Conservation (phyloP, 2,797 vertebrate species). For the Podargus strigoides region DNA sequence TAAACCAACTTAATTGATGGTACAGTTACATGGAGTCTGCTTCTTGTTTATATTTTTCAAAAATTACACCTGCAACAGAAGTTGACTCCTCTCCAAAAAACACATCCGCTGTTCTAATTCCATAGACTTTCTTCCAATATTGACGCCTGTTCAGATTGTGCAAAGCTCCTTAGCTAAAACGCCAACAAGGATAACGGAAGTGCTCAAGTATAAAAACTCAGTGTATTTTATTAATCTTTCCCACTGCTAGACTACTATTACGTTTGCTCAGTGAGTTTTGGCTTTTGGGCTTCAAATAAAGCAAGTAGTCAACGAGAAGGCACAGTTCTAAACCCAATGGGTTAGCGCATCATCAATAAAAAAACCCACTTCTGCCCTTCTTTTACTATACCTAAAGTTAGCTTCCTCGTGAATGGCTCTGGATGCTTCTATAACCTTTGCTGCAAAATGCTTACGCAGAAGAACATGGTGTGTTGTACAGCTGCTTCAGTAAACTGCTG, state of each 20-base stretch:
- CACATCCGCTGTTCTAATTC: slow-evolving; percentile 23
- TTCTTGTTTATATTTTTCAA: slow-evolving; percentile 55
- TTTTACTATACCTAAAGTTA: slow-evolving; percentile 55
- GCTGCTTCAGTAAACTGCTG: slow-evolving; percentile 52
- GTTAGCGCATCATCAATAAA: slow-evolving; percentile 65
- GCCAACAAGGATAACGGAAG: slow-evolving; percentile 72
- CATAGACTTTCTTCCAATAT: not conserved
- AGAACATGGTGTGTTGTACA: slow-evolving; percentile 36
- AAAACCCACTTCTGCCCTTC: slow-evolving; percentile 22
- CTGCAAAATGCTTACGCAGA: slow-evolving; percentile 51
- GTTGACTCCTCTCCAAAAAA: slow-evolving; percentile 42
- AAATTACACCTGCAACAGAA: slow-evolving; percentile 44
- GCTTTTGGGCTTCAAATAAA: slow-evolving; percentile 63
- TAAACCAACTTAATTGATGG: slow-evolving; percentile 62
- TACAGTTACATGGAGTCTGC: slow-evolving; percentile 11
- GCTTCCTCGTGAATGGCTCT: slow-evolving; percentile 40
- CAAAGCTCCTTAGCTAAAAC: slow-evolving; percentile 71
- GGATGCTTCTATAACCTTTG: slow-evolving; percentile 39
- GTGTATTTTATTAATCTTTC: slow-evolving; percentile 76
- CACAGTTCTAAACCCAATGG: slow-evolving; percentile 74
- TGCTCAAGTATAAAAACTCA: slow-evolving; percentile 77
- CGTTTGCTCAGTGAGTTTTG: slow-evolving; percentile 73
- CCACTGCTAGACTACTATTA: slow-evolving; percentile 80
- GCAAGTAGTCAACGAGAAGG: slow-evolving; percentile 71
- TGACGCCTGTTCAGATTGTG: not conserved